Conservation (phyloP, 2,797 vertebrate species). For the Numenius phaeopus region DNA sequence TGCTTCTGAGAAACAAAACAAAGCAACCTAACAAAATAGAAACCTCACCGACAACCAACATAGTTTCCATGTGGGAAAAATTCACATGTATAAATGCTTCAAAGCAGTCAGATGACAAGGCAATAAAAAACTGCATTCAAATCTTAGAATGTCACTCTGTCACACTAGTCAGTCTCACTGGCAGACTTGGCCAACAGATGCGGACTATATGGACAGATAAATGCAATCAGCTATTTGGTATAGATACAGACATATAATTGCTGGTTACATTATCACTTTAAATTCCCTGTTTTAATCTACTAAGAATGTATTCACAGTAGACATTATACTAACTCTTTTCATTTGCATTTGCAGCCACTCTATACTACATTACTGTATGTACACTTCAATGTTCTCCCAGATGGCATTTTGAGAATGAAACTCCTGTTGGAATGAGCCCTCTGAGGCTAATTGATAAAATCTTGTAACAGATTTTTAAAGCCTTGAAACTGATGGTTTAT, state of each 20-base stretch:
- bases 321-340: not conserved
- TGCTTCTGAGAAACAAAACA: not conserved
- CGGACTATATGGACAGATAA: not conserved
- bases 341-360: not conserved
- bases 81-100: not conserved
- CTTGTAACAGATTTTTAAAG: not conserved
- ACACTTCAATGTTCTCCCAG: not conserved
- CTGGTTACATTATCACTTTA: not conserved
- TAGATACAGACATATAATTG: not conserved
- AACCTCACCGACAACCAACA: not conserved
- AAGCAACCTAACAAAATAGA: not conserved
- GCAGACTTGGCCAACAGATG: not conserved
- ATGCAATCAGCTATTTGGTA: not conserved
- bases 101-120: not conserved
- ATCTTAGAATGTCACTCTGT: not conserved
- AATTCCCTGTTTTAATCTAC: not conserved
- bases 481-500: not conserved
- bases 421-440: not conserved
- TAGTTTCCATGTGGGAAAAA: constrained; percentile 26
- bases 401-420: not conserved
- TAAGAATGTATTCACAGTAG: not conserved
- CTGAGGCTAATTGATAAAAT: not conserved
- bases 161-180: not conserved
- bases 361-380: not conserved
- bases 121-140: constrained; percentile 15